Percentiles rank a stretch among this genome's conserved stretches.
Conservation (phyloP, 2,113 vertebrate genomes). For the Entomyzon cyanotis region DNA sequence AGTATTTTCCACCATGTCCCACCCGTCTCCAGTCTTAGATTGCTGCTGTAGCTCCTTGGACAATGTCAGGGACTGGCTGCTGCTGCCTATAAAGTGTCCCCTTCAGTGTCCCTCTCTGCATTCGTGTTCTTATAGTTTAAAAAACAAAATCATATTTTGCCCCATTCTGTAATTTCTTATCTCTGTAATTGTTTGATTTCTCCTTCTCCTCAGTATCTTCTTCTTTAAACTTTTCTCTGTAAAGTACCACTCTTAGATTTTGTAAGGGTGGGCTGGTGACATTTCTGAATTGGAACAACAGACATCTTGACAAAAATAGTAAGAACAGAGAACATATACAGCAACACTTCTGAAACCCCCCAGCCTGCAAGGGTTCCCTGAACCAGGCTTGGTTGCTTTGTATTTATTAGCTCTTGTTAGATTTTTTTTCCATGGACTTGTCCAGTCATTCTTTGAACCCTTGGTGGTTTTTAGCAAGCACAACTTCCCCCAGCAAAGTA, state of each 20-base stretch:
- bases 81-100: background rate
- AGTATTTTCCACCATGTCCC: background rate
- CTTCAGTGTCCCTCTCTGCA: background rate
- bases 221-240: background rate
- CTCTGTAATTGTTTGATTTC: background rate
- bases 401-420: background rate
- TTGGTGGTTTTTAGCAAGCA: background rate
- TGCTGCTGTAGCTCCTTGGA: background rate
- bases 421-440: background rate
- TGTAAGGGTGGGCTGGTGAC: background rate
- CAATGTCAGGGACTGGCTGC: background rate
- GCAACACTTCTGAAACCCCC: background rate
- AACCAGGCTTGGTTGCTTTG: background rate
- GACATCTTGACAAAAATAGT: background rate
- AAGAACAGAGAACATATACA: background rate
- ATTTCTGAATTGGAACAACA: background rate
- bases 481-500: background rate
- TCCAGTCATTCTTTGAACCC: background rate
- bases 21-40: background rate
- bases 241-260: background rate
- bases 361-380: background rate
- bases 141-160: background rate
- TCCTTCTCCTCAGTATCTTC: background rate
- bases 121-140: fast-evolving
- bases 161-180: background rate